Evolutionary conservation across 2,888 invertebrate species (phyloP), one percentile per base, ranked within the genome.

Genomic region (Dermolepida albohirtum): DNA sequence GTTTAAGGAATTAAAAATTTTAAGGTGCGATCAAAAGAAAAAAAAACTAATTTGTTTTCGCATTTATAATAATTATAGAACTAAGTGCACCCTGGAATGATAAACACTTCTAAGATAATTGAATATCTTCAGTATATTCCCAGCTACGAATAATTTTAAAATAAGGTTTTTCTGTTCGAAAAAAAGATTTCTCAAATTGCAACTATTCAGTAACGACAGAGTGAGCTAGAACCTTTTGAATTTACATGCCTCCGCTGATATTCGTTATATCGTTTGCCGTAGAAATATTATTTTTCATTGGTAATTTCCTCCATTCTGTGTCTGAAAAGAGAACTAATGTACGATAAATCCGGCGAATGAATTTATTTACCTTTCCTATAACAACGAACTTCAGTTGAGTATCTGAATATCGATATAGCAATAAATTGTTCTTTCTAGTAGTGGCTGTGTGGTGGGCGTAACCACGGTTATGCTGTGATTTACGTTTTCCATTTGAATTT

Each of bases 341-440:
- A 11, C 47, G 59, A 59, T 59, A 59, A 59, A 47, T 44, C 34
- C 47, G 59, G 59, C 47, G 59, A 59, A 47, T 29, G 59, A 59
- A 59, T 59, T 59, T 59, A 47, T 59, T 59, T 47, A 59, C 47
- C 47, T 59, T 14, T 49, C 47, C 16, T 34, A 59, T 59, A 59
- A 44, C 34, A 59, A 59, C 47, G 59, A 59, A 39, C 47, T 59
- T 44, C 59, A 34, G 59, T 49, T 17, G 47, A 59, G 59, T 49
- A 59, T 59, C 47, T 59, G 59, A 59, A 59, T 59, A 59, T 59
- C 59, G 59, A 59, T 59, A 59, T 59, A 44, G 47, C 59, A 59
- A 59, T 59, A 59, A 59, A 59, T 59, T 59, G 59, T 49, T 59
- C 59, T 59, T 59, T 47, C 47, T 59, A 10, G 59, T 34, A 34